phyloP scores from a whole-genome alignment of 2,888 invertebrate genomes.

The Neoitamus cyanurus region DNA sequence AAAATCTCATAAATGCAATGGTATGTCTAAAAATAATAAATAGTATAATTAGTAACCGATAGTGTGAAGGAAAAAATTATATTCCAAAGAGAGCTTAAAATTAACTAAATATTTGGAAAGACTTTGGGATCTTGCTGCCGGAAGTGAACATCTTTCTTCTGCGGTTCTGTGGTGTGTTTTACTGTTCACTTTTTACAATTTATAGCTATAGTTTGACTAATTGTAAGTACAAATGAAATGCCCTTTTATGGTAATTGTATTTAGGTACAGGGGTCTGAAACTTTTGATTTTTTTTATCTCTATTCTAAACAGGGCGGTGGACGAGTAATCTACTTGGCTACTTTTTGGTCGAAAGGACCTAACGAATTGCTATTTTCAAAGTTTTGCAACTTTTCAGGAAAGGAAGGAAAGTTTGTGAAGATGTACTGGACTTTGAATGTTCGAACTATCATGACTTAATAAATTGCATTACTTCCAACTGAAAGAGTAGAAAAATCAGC shows the following conservation, averaged over 20 bases:
- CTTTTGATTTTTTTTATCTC: neutral
- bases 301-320: neutral
- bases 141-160: neutral
- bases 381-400: neutral
- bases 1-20: neutral
- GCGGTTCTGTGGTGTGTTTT: neutral
- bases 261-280: neutral
- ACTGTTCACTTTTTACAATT: neutral
- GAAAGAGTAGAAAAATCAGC: neutral
- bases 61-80: neutral
- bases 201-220: neutral
- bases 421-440: neutral
- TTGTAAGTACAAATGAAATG: neutral
- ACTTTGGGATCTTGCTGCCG: conserved; percentile 37
- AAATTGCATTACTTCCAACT: neutral
- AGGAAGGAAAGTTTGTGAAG: neutral
- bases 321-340: neutral
- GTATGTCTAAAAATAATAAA: conserved; percentile 5
- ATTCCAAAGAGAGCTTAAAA: neutral
- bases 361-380: neutral
- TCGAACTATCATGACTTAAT: neutral
- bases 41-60: neutral
- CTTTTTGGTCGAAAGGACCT: neutral
- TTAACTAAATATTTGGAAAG: conserved; percentile 28
- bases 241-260: neutral